Base-by-base conservation (phyloP, 2,888 invertebrate species). In the Perizoma flavofasciatum region DNA sequence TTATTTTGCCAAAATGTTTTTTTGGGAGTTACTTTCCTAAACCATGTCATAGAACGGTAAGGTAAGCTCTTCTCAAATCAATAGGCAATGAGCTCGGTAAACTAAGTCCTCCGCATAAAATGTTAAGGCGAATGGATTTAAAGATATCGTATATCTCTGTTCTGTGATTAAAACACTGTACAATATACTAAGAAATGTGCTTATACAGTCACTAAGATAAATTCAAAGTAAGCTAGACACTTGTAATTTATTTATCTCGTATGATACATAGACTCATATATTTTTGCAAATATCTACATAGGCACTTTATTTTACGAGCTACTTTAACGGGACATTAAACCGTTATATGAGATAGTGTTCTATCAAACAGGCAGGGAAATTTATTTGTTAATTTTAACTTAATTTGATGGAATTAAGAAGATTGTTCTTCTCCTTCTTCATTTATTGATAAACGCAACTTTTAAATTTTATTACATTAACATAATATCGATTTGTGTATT, bases 241-340 rank as follows among this genome's bases (percentile, higher is more conserved):
- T 6, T 7, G 22, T 22, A 2, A 22, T 22, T 22, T 22, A 22
- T 22, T 22, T 22, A 22, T 22, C 1, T 22, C 22, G 22, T 22
- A 22, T 22, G 22, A 22, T 22, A 22, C 22, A 3, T 22, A 22
- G 3, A 22, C 22, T 3, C 22, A 22, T 22, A 22, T 22, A 22
- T 2, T 22, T 22, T 22, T 22, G 22, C 22, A 22, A 22, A 22
- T 22, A 22, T 22, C 39, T 39, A 39, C 4, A 4, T 39, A 7
- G 9, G 39, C 39, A 39, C 39, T 39, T 8, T 8, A 39, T 39
- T 39, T 39, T 47, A 32, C 47, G 34, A 47, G 47, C 9, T 33
- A 33, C 34, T 47, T 47, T 34, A 47, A 47, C 7, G 47, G 34
- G 32, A 47, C 47, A 53, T 53, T 45, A 53, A 52, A 53, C 35